A percentile compares a stretch with the other conserved stretches of the same genome.
phyloP scores from a whole-genome alignment of 2,888 invertebrate species.

The Baccha elongata region DNA sequence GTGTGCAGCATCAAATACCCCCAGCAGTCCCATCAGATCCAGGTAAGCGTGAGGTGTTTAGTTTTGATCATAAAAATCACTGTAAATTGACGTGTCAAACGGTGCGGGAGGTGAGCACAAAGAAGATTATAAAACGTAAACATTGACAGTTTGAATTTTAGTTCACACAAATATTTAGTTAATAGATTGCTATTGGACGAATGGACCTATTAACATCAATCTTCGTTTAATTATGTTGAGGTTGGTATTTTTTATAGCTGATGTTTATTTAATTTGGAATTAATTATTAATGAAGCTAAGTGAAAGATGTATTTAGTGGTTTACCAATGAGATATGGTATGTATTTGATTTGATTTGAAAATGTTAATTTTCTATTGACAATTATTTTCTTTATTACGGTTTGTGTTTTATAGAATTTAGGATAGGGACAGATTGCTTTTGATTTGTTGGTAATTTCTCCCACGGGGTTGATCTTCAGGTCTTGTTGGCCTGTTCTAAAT shows the following conservation, averaged over 20 bases:
- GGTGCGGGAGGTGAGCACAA: constrained; percentile 14
- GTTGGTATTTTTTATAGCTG: constrained; percentile 1
- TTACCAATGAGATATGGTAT: neutral
- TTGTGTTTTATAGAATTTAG: too few species aligned
- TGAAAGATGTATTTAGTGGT: too few species aligned
- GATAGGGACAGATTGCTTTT: too few species aligned
- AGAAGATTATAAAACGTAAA: constrained; percentile 39
- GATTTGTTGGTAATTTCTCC: too few species aligned
- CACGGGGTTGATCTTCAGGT: too few species aligned
- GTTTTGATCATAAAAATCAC: constrained; percentile 43
- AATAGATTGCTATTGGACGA: constrained; percentile 9
- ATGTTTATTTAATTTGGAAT: constrained; percentile 14
- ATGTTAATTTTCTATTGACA: neutral
- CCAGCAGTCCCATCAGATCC: constrained; percentile 37
- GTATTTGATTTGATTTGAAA: neutral
- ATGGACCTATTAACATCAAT: constrained; percentile 28
- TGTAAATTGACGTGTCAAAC: constrained; percentile 49
- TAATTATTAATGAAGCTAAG: neutral
- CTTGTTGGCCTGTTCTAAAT: too few species aligned
- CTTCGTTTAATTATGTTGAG: constrained; percentile 3
- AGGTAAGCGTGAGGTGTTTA: constrained; percentile 37
- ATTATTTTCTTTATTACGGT: too few species aligned
- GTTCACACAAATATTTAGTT: neutral
- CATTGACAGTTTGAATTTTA: constrained; percentile 27
- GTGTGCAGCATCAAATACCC: constrained; percentile 44